Base-by-base conservation (phyloP, 2,113 vertebrate species). In the Ornithorhynchus anatinus region DNA sequence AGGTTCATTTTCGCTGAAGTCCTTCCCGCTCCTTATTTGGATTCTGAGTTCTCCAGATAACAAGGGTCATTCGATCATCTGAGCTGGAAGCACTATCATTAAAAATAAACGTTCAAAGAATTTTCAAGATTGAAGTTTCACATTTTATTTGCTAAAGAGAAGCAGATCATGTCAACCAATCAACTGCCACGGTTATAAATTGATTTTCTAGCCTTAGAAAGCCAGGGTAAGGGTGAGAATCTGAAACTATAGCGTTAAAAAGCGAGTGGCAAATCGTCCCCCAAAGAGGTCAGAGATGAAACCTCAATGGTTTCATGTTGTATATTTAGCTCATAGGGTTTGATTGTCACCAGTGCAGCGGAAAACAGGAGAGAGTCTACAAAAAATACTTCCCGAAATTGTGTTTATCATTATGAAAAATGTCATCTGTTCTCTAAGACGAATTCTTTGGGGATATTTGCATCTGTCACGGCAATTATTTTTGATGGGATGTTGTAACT, bases 81-180 rank as follows among this genome's bases (percentile, higher is more conserved):
- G 74, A 86, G 75, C 48, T 72, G 64, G 45, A 69, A 77, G 62
- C 37, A 54, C 68, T 56, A 51, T 50, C 53, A 84, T 86, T 89
- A 76, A 82, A 84, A 69, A 75, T 22, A 78, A 79, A 84, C 75
- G 43, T 72, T 77, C 64, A 68, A 75, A 70, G 17, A 59, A 58
- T 38, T 83, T 60, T 66, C 59, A 82, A 85, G 79, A 88, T 39
- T 47, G 69, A 82, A 84, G 47, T 60, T 88, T 77, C 69, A 39
- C 77, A 57, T 61, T 80, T 68, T 81, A 75, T 80, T 67, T 88
- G 70, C 59, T 77, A 52, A 66, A 84, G 48, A 85, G 59, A 87
- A 84, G 66, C 62, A 82, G 66, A 59, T 71, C 82, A 51, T 65
- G 27, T 62, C 58, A 77, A 47, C 62, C 69, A 72, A 66, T 67